phyloP scores from a whole-genome alignment of 2,113 vertebrate genomes.

The Chlamydotis undulata region DNA sequence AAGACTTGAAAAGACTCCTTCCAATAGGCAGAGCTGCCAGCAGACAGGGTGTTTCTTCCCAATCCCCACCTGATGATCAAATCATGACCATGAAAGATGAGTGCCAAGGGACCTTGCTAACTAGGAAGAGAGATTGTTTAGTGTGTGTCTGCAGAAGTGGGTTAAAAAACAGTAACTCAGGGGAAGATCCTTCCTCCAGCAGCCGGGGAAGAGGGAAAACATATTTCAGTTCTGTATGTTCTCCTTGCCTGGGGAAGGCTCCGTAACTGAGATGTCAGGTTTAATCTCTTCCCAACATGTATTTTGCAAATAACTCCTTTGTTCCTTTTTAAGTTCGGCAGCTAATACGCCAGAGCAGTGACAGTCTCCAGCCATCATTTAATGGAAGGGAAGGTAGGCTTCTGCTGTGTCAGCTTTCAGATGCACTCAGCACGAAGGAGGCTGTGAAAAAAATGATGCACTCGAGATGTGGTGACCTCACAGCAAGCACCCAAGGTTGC shows the following conservation, averaged over 20 bases:
- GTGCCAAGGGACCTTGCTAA: background rate
- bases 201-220: background rate
- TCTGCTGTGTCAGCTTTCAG: background rate
- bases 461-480: background rate
- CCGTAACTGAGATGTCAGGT: background rate
- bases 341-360: background rate
- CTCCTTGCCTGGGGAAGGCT: background rate
- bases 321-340: background rate
- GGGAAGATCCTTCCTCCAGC: background rate
- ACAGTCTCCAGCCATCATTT: background rate
- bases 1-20: background rate
- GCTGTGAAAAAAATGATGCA: background rate
- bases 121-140: background rate
- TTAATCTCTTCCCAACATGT: conserved; percentile 19
- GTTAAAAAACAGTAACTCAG: background rate
- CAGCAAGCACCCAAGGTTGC: background rate
- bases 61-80: background rate
- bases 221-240: background rate
- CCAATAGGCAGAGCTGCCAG: background rate
- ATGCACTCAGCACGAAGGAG: background rate
- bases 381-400: background rate
- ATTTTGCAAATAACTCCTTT: conserved; percentile 32
- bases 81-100: background rate
- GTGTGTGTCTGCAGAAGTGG: background rate
- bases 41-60: background rate